Base-by-base conservation (phyloP, 2,797 vertebrate species). In the Poecile montanus region DNA sequence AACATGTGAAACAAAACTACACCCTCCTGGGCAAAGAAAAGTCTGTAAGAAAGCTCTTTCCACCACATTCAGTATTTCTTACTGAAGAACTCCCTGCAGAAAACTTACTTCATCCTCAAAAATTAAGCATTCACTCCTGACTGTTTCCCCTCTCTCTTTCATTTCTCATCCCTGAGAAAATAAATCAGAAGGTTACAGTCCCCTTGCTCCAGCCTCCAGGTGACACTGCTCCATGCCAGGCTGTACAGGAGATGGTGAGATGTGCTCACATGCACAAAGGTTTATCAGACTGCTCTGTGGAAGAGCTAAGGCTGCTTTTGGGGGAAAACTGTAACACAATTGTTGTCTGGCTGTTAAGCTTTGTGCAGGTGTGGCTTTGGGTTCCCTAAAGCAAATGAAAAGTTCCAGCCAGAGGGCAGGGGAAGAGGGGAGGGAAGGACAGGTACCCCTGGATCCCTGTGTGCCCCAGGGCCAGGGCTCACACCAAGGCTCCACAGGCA, bases 251-350 rank as follows among this genome's bases (percentile, higher is more conserved):
- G 40, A 21, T 17, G 42, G 3, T 48, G 70, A 77, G 53, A 71
- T 1, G 1, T 6, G 30, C 27, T 70, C 56, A 60, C 7, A 30
- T 1, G 5, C 0, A 3, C 23, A 34, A 16, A 74, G 45, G 29
- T 68, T 77, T 65, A 7, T 34, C 16, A 63, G 30, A 44, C 9
- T 26, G 36, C 32, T 34, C 58, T 68, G 44, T 3, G 40, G 38
- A 87, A 76, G 30, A 73, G 12, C 2, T 4, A 27, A 73, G n/a
- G 30, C 32, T 78, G 60, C 47, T 85, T 75, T 81, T 13, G 36
- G n/a, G 62, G 34, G 13, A 73, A 68, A 92, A 36, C 1, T 4
- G 1, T 5, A 51, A 66, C n/a, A 73, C 42, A 60, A 8, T 3
- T 19, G 7, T 40, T 81, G 47, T 30, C 29, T 62, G 51, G 40